phyloP scores from a whole-genome alignment of 2,113 vertebrate genomes.

The Pterocles gutturalis region DNA sequence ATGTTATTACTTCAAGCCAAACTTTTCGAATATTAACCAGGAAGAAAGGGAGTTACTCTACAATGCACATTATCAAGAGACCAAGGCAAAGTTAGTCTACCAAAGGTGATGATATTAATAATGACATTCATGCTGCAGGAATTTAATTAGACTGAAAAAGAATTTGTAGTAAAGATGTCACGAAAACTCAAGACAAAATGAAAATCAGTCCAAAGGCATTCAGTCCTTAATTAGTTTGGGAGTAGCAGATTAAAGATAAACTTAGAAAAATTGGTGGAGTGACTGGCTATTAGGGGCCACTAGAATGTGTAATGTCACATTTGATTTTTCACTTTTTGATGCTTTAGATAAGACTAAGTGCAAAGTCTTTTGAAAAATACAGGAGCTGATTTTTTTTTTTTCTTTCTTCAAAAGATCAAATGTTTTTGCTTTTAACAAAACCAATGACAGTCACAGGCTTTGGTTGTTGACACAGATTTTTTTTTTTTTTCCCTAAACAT shows the following conservation, averaged over 20 bases:
- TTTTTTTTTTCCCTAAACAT: not conserved
- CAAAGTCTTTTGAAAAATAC: not conserved
- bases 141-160: constrained; percentile 64
- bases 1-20: not conserved
- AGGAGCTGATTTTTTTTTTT: not conserved
- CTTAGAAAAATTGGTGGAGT: not conserved
- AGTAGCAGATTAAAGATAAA: constrained; percentile 56
- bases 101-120: constrained; percentile 57
- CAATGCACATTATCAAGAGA: not conserved
- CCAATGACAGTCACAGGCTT: not conserved
- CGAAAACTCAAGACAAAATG: constrained; percentile 57
- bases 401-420: constrained; percentile 6
- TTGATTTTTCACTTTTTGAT: constrained; percentile 23
- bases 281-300: constrained; percentile 13
- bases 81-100: not conserved
- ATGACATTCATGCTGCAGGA: constrained; percentile 59
- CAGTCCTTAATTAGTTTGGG: constrained; percentile 48
- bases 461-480: not conserved
- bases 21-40: not conserved
- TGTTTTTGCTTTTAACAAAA: not conserved
- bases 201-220: constrained; percentile 51
- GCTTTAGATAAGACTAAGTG: not conserved
- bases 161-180: constrained; percentile 54
- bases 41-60: not conserved
- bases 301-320: not conserved